Evolutionary conservation across 2,888 invertebrate species (phyloP).

Genomic region (Asteroscopus sphinx): DNA sequence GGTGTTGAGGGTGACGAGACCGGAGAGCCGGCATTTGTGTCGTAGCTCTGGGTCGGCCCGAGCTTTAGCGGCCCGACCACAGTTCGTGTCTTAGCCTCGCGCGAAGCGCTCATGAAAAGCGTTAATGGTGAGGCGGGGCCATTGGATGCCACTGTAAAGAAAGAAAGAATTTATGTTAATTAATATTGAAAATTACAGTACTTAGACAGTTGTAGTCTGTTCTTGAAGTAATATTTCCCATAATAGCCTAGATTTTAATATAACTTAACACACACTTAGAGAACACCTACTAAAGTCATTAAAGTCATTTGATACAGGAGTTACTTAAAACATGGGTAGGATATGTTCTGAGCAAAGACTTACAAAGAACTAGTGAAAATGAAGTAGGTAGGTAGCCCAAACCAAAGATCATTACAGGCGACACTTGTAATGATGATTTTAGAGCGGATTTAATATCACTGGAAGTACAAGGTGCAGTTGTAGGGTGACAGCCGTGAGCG

Average conservation of each 20-base stretch:
- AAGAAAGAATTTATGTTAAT: slow-evolving; percentile 34
- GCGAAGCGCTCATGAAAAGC: slow-evolving; percentile 68
- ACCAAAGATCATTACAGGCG: too few relatives aligned
- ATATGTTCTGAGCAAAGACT: too few relatives aligned
- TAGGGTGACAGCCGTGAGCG: slow-evolving; percentile 62
- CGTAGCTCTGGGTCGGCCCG: slow-evolving; percentile 64
- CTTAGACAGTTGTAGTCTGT: too few relatives aligned
- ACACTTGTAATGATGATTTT: slow-evolving; percentile 5
- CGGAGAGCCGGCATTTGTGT: slow-evolving; percentile 63
- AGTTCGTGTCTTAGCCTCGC: slow-evolving; percentile 62
- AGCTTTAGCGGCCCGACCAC: slow-evolving; percentile 66
- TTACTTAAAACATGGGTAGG: too few relatives aligned
- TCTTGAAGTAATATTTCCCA: too few relatives aligned
- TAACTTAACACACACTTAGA: too few relatives aligned
- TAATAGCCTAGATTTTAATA: too few relatives aligned
- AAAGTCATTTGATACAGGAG: too few relatives aligned
- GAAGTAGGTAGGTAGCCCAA: too few relatives aligned
- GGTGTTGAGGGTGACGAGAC: slow-evolving; percentile 68
- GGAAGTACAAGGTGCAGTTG: slow-evolving; percentile 35
- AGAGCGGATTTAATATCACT: slow-evolving; percentile 30
- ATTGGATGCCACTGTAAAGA: slow-evolving; percentile 78
- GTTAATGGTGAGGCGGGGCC: slow-evolving; percentile 65
- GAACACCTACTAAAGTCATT: too few relatives aligned
- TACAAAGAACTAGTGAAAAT: too few relatives aligned
- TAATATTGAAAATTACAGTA: too few relatives aligned